Base-by-base conservation (phyloP, 2,113 vertebrate genomes). In the Scopus umbretta region DNA sequence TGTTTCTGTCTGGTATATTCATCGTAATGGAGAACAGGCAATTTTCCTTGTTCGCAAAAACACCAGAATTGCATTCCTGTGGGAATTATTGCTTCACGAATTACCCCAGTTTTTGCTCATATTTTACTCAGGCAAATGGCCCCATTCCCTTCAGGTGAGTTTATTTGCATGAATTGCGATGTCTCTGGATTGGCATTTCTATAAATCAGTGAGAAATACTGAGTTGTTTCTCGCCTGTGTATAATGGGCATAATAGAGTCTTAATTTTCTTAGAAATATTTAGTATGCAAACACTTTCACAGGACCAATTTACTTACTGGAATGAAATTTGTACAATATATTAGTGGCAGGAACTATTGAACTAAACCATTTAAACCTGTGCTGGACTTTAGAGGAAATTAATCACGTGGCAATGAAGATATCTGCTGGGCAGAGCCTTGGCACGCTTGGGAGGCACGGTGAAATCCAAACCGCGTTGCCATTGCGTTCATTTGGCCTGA, bases 51-150 rank as follows among this genome's bases (percentile, higher is more conserved):
- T 71, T 49, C 78, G 65, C 43, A 68, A 73, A 73, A 81, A 15
- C n/a, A 38, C 52, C 47, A 63, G 80, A 30, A 81, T 1, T 72
- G 66, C 26, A 27, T 25, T 94, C 72, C 83, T 32, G 21, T 50
- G 52, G 66, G 84, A 82, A 79, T 92, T 74, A 87, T 17, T 87
- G 45, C 73, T 89, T 86, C 67, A n/a, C 66, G 95, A 92, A 94
- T 96, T 94, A 53, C 34, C 30, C 43, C 26, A 27, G 49, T 5
- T 67, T 84, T 91, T 59, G 21, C 52, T 82, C 78, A 45, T 94
- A 84, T 90, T 95, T 95, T 87, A 56, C 34, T 56, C 26, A n/a
- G 56, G 73, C 59, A 81, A 91, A 86, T n/a, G 85, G 62, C 36
- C 66, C 62, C 19, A 1, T 87, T 85, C 70, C 52, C 52, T 92